Percentiles rank a stretch among this genome's conserved stretches.
These are phyloP conservation scores for Ichneumoninae sp. DNA, from an alignment of 2,888 invertebrate species.

Conservation along the genomic window DNA sequence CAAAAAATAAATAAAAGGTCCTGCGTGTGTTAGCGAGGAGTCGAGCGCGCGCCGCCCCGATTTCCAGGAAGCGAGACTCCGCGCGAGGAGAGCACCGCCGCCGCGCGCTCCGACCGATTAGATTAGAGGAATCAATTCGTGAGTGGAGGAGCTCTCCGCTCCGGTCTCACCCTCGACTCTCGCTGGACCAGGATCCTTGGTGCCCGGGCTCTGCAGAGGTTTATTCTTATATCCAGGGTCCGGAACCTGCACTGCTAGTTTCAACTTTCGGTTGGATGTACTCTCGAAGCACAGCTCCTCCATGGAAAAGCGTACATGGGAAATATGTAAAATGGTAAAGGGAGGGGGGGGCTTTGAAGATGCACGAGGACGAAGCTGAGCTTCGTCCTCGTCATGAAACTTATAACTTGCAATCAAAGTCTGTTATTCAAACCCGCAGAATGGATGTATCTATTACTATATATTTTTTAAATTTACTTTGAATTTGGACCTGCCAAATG, in stretches of 20 bases:
- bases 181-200: slow-evolving; percentile 41
- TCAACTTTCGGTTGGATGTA: slow-evolving; percentile 20
- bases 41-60: slow-evolving; percentile 74
- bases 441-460: background rate
- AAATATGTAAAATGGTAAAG: background rate
- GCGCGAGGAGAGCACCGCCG: slow-evolving; percentile 66
- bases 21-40: slow-evolving; percentile 58
- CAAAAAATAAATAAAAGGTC: slow-evolving; percentile 32
- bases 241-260: slow-evolving; percentile 1
- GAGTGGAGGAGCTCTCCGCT: slow-evolving; percentile 66
- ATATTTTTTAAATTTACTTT: no score
- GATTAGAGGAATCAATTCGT: slow-evolving; percentile 75
- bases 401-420: background rate
- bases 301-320: background rate
- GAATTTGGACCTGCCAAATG: no score
- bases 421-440: background rate
- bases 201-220: slow-evolving; percentile 34
- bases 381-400: background rate
- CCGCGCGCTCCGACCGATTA: slow-evolving; percentile 73
- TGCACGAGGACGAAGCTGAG: no score
- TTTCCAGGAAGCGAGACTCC: slow-evolving; percentile 79
- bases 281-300: background rate
- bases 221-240: slow-evolving; percentile 16
- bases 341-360: no score
- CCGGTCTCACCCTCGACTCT: slow-evolving; percentile 43